Base-by-base conservation (phyloP, 2,888 invertebrate genomes). In the Pimpla rufipes region DNA sequence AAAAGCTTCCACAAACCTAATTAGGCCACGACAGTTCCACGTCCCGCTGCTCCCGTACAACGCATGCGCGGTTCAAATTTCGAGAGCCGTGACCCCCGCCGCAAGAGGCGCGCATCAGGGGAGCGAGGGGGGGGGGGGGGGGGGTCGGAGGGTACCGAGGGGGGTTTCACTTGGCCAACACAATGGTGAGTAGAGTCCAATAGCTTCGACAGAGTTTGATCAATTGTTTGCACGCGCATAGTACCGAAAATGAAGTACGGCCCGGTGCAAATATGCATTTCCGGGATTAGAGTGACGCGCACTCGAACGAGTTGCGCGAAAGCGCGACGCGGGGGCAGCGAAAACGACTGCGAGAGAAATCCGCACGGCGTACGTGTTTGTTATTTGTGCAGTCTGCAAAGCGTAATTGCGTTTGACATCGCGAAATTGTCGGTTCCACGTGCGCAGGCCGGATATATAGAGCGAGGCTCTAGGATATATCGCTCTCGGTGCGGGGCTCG, bases 241-340 rank as follows among this genome's bases (percentile, higher is more conserved):
- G 16, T 45, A 62, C n/a, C 42, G 29, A 7, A 35, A 62, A 62
- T 47, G 29, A 67, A 35, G 42, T 52, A 76, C 40, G 23, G 3
- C 13, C 37, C 23, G 62, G 29, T 40, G 62, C 50, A 78, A 62
- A 62, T 35, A 52, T 70, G 40, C 37, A 78, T 62, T 77, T 62
- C 37, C 21, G 76, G 23, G 57, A 57, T 76, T 67, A 35, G 45
- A 45, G 35, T 45, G 45, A 45, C n/a, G 29, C 42, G 18, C 50
- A 8, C 18, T 35, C 59, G 23, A 21, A 50, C 59, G 59, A 59
- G 18, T n/a, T 68, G 35, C 37, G 42, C n/a, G n/a, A 37, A 76
- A 59, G 50, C 5, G 18, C 13, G n/a, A 23, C 50, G 11, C 29
- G 5, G 29, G 5, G 29, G 40, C 0, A 68, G 8, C 13, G n/a